phyloP scores from a whole-genome alignment of 1,140 invertebrate species.

The Ostrea edulis region DNA sequence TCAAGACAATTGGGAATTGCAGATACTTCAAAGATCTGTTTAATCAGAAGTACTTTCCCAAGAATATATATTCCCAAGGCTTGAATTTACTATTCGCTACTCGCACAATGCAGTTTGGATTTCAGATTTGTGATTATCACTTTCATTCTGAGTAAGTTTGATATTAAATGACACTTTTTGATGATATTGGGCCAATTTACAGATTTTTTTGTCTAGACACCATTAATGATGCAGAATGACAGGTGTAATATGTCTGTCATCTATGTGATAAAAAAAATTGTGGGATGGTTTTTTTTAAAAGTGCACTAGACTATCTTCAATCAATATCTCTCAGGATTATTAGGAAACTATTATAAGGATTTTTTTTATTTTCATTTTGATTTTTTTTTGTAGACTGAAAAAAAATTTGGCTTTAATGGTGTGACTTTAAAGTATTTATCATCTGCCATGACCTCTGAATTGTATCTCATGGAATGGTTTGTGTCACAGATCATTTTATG shows the following conservation, averaged over 20 bases:
- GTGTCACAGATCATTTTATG: no score
- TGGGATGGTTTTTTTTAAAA: constrained; percentile 4
- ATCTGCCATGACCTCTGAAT: not conserved
- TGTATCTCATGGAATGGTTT: not conserved
- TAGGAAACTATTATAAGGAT: not conserved
- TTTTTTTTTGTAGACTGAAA: not conserved
- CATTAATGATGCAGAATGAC: not conserved
- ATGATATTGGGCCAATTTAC: not conserved
- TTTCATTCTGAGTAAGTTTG: not conserved
- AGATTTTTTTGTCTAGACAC: constrained; percentile 18
- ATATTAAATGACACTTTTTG: not conserved
- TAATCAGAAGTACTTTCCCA: no score
- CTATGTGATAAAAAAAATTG: not conserved
- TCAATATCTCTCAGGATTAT: not conserved
- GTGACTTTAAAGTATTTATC: not conserved
- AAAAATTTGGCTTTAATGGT: not conserved
- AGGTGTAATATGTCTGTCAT: constrained; percentile 6
- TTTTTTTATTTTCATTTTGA: not conserved
- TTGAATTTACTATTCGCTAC: no score
- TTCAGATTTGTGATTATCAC: no score
- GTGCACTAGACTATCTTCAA: not conserved
- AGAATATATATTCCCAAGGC: no score
- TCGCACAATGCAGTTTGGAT: no score
- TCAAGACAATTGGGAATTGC: no score
- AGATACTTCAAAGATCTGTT: no score